A percentile compares a stretch with the other conserved stretches of the same genome.
Evolutionary conservation across 2,888 invertebrate species (phyloP).

Genomic region (Phasia obesa): DNA sequence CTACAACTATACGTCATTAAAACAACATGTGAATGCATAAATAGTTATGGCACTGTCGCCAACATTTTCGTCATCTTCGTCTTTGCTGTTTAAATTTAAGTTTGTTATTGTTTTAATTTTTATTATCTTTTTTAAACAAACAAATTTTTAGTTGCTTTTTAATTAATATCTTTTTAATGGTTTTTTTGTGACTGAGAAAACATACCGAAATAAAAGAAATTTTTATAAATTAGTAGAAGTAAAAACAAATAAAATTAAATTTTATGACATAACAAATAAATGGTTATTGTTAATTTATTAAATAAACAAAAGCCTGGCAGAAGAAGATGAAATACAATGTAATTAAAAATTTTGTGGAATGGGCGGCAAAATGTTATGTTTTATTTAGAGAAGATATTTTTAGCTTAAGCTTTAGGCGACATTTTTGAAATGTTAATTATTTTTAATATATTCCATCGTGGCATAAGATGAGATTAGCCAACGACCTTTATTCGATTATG

Average conservation of each 20-base stretch:
- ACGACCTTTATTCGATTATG: too few relatives aligned
- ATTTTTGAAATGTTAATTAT: neutral
- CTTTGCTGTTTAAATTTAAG: neutral
- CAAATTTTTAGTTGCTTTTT: conserved; percentile 43
- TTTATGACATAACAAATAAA: conserved; percentile 49
- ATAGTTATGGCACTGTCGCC: too few relatives aligned
- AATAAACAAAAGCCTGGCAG: conserved; percentile 6
- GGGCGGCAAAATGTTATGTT: neutral
- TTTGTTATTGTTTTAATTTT: neutral
- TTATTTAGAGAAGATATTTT: neutral
- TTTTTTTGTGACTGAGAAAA: conserved; percentile 25
- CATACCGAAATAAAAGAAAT: neutral
- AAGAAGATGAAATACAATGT: neutral
- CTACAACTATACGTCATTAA: too few relatives aligned
- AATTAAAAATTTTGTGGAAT: conserved; percentile 42
- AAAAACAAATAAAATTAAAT: conserved; percentile 22
- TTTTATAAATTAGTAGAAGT: neutral
- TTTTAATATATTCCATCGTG: too few relatives aligned
- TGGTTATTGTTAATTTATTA: conserved; percentile 28
- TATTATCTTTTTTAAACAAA: neutral
- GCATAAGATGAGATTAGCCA: too few relatives aligned
- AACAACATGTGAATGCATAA: too few relatives aligned
- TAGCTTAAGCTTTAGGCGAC: neutral
- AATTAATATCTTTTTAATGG: conserved; percentile 27
- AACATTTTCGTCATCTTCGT: neutral